phyloP scores from a whole-genome alignment of 2,797 vertebrate species.

The Myoxocephalus aenaeus region DNA sequence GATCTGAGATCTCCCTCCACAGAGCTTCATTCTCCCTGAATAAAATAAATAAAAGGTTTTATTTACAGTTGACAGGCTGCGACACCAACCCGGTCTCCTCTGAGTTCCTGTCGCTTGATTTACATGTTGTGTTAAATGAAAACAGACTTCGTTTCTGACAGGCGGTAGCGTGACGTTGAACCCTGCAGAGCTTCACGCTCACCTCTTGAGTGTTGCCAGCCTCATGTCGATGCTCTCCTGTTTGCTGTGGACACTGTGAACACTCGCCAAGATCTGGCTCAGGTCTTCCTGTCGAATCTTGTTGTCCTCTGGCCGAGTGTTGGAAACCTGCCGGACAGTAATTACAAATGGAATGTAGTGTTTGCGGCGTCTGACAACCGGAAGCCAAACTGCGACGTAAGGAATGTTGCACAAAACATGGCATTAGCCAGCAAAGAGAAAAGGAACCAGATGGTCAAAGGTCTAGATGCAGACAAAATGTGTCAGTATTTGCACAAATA shows the following conservation, averaged over 20 bases:
- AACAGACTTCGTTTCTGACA: neutral
- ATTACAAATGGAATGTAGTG: neutral
- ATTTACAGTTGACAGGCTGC: neutral
- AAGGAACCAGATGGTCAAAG: neutral
- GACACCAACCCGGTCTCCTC: neutral
- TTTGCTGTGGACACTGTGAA: slow-evolving; percentile 93
- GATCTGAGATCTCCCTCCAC: slow-evolving; percentile 94
- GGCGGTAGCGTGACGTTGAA: neutral
- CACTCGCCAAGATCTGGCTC: slow-evolving; percentile 91
- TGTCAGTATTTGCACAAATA: neutral
- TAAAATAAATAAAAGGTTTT: neutral
- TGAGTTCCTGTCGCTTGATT: neutral
- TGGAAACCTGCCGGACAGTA: slow-evolving; percentile 87
- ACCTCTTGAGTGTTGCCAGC: slow-evolving; percentile 94
- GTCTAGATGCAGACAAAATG: neutral
- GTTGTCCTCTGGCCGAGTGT: slow-evolving; percentile 91
- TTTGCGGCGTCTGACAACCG: neutral
- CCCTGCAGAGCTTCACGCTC: neutral
- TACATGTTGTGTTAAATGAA: neutral
- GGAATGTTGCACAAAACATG: neutral
- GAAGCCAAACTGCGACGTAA: neutral
- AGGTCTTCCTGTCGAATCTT: slow-evolving; percentile 95
- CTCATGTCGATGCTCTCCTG: slow-evolving; percentile 92
- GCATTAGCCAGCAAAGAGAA: neutral
- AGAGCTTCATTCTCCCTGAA: slow-evolving; percentile 94